Conservation (phyloP, 2,113 vertebrate genomes). For the Bubo scandiacus region DNA sequence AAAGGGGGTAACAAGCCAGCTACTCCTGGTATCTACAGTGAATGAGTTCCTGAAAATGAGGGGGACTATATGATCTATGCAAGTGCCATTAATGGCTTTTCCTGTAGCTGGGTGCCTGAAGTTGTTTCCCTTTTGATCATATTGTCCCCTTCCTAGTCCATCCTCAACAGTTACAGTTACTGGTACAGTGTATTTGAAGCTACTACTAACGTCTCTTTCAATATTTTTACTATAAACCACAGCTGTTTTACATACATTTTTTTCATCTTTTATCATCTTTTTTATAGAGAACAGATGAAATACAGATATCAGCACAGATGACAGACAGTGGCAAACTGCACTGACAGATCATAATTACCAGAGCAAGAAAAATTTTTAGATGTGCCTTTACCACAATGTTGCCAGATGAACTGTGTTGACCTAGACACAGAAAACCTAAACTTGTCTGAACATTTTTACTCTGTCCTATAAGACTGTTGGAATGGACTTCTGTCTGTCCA, state of each 20-base stretch:
- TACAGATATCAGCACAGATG: background rate
- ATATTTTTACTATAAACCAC: background rate
- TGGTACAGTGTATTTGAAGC: background rate
- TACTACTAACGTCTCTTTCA: background rate
- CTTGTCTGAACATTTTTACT: background rate
- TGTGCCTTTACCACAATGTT: background rate
- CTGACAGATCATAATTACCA: background rate
- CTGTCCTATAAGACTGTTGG: background rate
- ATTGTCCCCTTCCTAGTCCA: background rate
- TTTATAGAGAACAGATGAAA: background rate
- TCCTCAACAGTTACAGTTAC: background rate
- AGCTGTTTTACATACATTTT: background rate
- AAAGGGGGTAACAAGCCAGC: background rate
- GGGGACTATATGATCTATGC: background rate
- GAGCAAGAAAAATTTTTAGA: background rate
- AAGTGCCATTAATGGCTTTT: background rate
- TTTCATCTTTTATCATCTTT: background rate
- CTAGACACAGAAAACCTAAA: background rate
- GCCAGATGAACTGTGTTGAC: background rate
- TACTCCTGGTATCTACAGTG: background rate
- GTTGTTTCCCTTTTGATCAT: background rate
- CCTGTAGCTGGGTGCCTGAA: background rate
- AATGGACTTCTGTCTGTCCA: background rate
- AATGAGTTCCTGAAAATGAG: background rate
- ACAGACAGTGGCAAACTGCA: background rate